Evolutionary conservation across 64 coral and sea anemone genomes (phyloP).

Genomic region (Pocillopora verrucosa): DNA sequence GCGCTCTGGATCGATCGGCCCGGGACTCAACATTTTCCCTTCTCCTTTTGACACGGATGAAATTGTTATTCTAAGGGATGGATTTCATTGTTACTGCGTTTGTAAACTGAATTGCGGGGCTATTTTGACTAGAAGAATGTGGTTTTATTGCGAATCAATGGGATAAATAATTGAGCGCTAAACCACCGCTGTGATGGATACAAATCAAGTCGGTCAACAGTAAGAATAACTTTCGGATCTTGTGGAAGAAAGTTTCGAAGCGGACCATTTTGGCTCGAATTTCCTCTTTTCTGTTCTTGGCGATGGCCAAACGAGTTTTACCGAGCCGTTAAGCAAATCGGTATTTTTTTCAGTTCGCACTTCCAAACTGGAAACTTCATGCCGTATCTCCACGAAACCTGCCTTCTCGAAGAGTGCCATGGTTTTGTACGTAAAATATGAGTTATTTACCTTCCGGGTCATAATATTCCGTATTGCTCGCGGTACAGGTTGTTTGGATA

Average conservation of each 20-base stretch:
- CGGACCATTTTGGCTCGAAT: not conserved
- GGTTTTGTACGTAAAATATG: slow-evolving; percentile 13
- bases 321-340: not conserved
- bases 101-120: not conserved
- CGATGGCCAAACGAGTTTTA: not conserved
- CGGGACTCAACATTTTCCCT: not conserved
- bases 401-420: slow-evolving; percentile 31
- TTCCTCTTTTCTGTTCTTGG: not conserved
- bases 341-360: not conserved
- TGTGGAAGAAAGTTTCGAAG: not conserved
- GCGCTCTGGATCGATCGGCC: not conserved
- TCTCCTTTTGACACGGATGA: not conserved
- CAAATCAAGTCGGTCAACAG: not conserved
- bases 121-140: slow-evolving; percentile 17
- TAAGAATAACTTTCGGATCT: not conserved
- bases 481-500: not conserved
- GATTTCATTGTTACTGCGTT: not conserved
- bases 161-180: slow-evolving; percentile 13
- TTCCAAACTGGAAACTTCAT: not conserved
- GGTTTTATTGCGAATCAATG: slow-evolving; percentile 1
- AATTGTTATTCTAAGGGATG: not conserved
- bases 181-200: slow-evolving; percentile 21
- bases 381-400: slow-evolving; percentile 7
- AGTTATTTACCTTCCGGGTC: not conserved
- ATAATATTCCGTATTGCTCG: not conserved